These are phyloP conservation scores for Tychaedon coryphoeus DNA, from an alignment of 2,113 vertebrate species.

Conservation along the genomic window DNA sequence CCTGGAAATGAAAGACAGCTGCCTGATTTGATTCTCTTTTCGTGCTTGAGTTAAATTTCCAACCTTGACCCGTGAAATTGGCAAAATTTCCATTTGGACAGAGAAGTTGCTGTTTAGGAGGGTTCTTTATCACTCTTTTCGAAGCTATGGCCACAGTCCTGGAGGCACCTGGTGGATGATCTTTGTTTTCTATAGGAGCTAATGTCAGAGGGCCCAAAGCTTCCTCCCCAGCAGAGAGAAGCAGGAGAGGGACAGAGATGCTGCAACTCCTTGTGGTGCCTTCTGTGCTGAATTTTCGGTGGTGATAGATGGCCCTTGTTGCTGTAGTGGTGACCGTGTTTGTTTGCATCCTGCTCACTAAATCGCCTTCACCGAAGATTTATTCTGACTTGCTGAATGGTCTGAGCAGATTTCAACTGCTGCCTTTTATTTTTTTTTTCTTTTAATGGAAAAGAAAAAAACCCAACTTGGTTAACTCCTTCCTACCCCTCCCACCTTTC, in stretches of 20 bases:
- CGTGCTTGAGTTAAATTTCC: not conserved
- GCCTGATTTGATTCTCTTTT: slow-evolving; percentile 11
- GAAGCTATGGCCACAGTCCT: not conserved
- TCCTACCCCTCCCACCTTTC: not conserved
- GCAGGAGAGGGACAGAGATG: not conserved
- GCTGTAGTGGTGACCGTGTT: not conserved
- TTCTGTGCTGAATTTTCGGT: not conserved
- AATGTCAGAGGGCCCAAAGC: not conserved
- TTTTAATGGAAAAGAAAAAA: slow-evolving; percentile 6
- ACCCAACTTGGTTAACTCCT: not conserved
- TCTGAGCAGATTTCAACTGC: not conserved
- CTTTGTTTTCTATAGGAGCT: not conserved
- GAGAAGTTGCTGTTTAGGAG: not conserved
- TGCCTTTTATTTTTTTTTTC: not conserved
- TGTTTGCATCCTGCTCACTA: not conserved
- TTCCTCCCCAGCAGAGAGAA: not conserved
- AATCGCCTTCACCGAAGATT: not conserved
- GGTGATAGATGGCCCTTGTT: not conserved
- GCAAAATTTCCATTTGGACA: not conserved
- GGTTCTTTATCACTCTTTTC: fast-evolving
- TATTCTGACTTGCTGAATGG: slow-evolving; percentile 13
- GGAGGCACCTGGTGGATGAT: not conserved
- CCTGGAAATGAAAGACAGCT: slow-evolving; percentile 26
- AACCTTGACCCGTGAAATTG: not conserved
- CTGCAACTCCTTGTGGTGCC: not conserved